Evolutionary conservation across 2,113 vertebrate genomes (phyloP).

Genomic region (Colinus virginianus): DNA sequence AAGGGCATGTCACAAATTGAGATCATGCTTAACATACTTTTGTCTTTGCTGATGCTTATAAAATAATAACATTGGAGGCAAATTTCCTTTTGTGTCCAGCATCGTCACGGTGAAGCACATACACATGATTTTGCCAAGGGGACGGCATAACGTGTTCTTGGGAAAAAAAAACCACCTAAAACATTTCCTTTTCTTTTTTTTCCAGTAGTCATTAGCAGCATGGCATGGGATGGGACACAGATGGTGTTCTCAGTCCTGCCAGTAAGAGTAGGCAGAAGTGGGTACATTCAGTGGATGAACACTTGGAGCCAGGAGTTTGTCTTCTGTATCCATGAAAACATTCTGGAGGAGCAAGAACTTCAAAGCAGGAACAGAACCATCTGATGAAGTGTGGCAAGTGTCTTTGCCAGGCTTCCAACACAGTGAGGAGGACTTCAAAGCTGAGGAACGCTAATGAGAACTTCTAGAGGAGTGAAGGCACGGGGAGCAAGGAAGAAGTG

Average conservation of each 20-base stretch:
- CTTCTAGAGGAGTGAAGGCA: not conserved
- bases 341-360: not conserved
- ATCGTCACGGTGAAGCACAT: not conserved
- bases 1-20: slow-evolving; percentile 45
- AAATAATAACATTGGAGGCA: not conserved
- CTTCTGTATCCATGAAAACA: fast-evolving
- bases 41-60: slow-evolving; percentile 48
- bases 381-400: not conserved
- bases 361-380: not conserved
- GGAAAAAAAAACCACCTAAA: not conserved
- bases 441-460: not conserved
- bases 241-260: not conserved
- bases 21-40: slow-evolving; percentile 17
- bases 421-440: not conserved
- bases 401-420: not conserved
- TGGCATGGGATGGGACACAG: fast-evolving
- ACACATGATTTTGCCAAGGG: not conserved
- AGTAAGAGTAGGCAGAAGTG: not conserved
- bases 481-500: not conserved
- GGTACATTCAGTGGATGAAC: not conserved
- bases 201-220: not conserved
- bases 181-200: not conserved
- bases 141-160: not conserved
- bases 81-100: not conserved
- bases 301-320: not conserved